Percentiles rank a stretch among this genome's conserved stretches.
phyloP scores from a whole-genome alignment of 1,140 invertebrate species.

The Tenebrio molitor region DNA sequence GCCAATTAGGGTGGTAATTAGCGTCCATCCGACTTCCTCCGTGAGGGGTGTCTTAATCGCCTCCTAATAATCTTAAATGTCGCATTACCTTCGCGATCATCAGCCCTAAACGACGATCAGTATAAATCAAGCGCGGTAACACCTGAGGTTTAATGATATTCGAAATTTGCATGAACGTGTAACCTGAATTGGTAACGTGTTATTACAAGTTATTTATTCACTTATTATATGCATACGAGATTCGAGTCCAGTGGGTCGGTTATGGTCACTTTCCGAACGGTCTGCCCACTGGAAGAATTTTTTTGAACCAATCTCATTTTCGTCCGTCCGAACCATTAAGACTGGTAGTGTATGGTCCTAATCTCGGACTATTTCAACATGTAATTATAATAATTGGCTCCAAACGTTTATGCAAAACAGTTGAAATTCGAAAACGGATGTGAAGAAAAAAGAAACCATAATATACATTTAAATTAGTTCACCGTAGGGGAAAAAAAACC shows the following conservation, averaged over 20 bases:
- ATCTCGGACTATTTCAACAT: constrained; percentile 36
- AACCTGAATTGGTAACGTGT: constrained; percentile 35
- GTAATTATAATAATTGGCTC: constrained; percentile 40
- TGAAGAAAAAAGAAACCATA: constrained; percentile 19
- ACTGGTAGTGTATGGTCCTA: constrained; percentile 34
- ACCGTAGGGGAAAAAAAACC: constrained; percentile 9
- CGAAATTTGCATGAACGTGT: constrained; percentile 19
- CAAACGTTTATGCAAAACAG: constrained; percentile 39
- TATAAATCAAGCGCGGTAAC: constrained; percentile 20
- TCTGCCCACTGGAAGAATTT: constrained; percentile 18
- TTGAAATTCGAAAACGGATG: constrained; percentile 36
- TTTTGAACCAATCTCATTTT: not conserved
- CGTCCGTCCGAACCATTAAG: constrained; percentile 6
- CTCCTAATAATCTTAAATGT: too few relatives aligned
- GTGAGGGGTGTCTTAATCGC: too few relatives aligned
- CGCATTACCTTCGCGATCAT: not conserved
- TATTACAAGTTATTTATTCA: constrained; percentile 31
- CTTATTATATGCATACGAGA: constrained; percentile 26
- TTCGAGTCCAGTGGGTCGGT: constrained; percentile 33
- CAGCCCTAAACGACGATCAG: not conserved
- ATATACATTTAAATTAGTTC: constrained; percentile 28
- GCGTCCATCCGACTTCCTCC: too few relatives aligned
- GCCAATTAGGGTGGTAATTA: too few relatives aligned
- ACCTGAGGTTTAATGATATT: not conserved
- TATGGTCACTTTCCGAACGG: constrained; percentile 21